phyloP scores from a whole-genome alignment of 2,113 vertebrate genomes.

The Ariopsis seemanni region DNA sequence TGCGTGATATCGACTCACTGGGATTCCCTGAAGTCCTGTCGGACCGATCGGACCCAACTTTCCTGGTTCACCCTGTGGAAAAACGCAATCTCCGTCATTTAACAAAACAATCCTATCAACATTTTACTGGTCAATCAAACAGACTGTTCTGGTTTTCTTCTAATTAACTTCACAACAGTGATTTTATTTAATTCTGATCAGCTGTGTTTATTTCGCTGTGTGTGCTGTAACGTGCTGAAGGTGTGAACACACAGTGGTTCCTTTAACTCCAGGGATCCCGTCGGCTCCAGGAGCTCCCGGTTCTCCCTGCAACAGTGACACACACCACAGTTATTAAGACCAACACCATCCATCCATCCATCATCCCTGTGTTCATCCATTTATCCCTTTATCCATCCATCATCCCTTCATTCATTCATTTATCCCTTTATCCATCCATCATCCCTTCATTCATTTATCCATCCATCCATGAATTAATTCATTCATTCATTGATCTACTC shows the following conservation, averaged over 20 bases:
- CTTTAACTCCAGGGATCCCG: conserved; percentile 70
- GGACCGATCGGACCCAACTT: conserved; percentile 73
- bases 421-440: not conserved
- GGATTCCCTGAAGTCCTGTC: conserved; percentile 65
- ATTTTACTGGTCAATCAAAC: not conserved
- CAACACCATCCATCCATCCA: not conserved
- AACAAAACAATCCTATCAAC: not conserved
- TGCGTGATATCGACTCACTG: conserved; percentile 56
- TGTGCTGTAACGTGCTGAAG: not conserved
- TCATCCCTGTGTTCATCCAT: no score
- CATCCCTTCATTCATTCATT: not conserved
- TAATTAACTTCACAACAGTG: not conserved
- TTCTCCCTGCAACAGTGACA: conserved; percentile 62
- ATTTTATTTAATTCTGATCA: not conserved
- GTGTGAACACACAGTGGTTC: conserved; percentile 65
- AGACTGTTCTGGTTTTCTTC: not conserved
- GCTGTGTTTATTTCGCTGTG: no score
- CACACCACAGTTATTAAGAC: not conserved
- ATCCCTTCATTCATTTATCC: not conserved
- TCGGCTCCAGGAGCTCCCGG: conserved; percentile 68
- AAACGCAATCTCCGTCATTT: not conserved
- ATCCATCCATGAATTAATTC: not conserved
- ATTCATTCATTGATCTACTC: not conserved
- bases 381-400: not conserved
- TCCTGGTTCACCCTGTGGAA: conserved; percentile 70